phyloP scores from a whole-genome alignment of 2,888 invertebrate genomes.

The Serrognathus titanus region DNA sequence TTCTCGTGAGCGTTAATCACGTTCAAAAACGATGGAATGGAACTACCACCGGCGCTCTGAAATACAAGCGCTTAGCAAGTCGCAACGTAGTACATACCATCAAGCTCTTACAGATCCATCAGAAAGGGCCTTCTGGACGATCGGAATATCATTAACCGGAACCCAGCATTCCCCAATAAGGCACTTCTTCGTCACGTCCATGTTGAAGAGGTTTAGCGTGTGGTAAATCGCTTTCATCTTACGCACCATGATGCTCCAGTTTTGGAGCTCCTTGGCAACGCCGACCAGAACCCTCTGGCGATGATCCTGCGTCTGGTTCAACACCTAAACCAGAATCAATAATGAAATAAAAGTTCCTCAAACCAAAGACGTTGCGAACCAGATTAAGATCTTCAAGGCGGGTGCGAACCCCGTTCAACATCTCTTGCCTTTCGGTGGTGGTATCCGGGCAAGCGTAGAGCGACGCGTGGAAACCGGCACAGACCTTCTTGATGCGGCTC shows the following conservation, averaged over 20 bases:
- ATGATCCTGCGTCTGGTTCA: slow-evolving; percentile 86
- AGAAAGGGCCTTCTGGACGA: slow-evolving; percentile 73
- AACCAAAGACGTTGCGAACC: slow-evolving; percentile 45
- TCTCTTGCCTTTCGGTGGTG: slow-evolving; percentile 76
- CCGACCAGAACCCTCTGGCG: slow-evolving; percentile 78
- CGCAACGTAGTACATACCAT: no score
- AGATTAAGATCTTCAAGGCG: slow-evolving; percentile 83
- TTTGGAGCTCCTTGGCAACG: slow-evolving; percentile 82
- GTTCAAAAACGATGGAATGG: slow-evolving; percentile 90
- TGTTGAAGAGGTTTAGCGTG: slow-evolving; percentile 86
- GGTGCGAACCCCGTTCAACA: slow-evolving; percentile 84
- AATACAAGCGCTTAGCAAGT: slow-evolving; percentile 9
- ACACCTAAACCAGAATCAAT: slow-evolving; percentile 54
- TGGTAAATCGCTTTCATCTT: slow-evolving; percentile 95
- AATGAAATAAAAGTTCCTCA: neutral
- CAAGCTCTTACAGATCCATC: slow-evolving; percentile 68
- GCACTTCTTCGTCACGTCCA: slow-evolving; percentile 88
- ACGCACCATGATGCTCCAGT: slow-evolving; percentile 82
- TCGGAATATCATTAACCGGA: slow-evolving; percentile 64
- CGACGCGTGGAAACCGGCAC: slow-evolving; percentile 87
- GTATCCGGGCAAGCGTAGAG: slow-evolving; percentile 89
- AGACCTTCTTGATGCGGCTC: slow-evolving; percentile 85
- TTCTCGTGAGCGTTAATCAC: slow-evolving; percentile 75
- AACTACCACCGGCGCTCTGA: slow-evolving; percentile 73
- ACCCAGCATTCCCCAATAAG: slow-evolving; percentile 90